phyloP scores from a whole-genome alignment of 2,888 invertebrate genomes.

The Endomychus coccineus region DNA sequence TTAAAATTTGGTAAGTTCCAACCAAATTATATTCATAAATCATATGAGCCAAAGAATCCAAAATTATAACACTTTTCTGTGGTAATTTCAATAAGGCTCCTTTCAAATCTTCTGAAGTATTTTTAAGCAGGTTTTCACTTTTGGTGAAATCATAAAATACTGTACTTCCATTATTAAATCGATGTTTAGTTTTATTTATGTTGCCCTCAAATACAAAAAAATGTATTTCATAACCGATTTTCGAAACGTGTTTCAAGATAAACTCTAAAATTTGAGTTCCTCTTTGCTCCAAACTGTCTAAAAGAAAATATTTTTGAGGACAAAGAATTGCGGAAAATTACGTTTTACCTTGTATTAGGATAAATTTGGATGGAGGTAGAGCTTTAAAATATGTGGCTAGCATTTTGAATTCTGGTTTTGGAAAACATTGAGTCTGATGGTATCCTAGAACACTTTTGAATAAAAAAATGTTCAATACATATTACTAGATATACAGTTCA shows the following conservation, averaged over 20 bases:
- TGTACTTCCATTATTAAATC: conserved; percentile 12
- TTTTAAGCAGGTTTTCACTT: conserved; percentile 13
- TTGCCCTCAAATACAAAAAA: conserved; percentile 35
- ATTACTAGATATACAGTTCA: too few relatives aligned
- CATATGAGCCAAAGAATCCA: conserved; percentile 36
- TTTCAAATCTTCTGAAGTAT: conserved; percentile 21
- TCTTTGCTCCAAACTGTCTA: conserved; percentile 32
- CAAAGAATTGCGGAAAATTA: background rate
- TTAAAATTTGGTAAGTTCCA: conserved; percentile 31
- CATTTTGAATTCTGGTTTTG: too few relatives aligned
- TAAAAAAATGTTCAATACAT: too few relatives aligned
- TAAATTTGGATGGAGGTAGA: conserved; percentile 34
- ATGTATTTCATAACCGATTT: conserved; percentile 24
- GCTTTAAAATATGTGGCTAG: too few relatives aligned
- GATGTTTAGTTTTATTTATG: conserved; percentile 21
- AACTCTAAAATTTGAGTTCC: conserved; percentile 29
- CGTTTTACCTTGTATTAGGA: conserved; percentile 35
- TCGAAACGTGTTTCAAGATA: conserved; percentile 29
- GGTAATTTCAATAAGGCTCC: conserved; percentile 19
- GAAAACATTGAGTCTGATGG: too few relatives aligned
- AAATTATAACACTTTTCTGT: conserved; percentile 28
- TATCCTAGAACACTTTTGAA: too few relatives aligned
- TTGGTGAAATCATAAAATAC: conserved; percentile 29
- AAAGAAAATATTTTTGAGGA: conserved; percentile 18
- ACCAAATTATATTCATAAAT: conserved; percentile 31